phyloP scores from a whole-genome alignment of 2,797 vertebrate genomes.

The Thunnus albacares region DNA sequence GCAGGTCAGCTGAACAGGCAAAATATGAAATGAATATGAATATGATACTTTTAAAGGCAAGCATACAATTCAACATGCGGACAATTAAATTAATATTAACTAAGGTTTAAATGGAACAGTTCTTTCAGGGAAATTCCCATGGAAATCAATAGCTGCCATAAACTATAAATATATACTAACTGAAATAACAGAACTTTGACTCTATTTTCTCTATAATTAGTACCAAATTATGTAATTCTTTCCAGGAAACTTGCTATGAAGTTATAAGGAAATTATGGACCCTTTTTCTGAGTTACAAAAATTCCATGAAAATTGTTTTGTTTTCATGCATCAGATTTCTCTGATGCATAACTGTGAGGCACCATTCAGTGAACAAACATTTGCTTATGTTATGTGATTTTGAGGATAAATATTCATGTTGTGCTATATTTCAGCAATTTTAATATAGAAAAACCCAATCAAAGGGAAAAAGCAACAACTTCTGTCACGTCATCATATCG shows the following conservation, averaged over 20 bases:
- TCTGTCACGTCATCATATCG: too few relatives aligned
- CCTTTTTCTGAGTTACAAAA: neutral
- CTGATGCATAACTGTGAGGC: neutral
- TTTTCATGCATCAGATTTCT: neutral
- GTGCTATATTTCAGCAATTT: neutral
- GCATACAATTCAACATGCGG: neutral
- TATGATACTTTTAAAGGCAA: neutral
- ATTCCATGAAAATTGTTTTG: neutral
- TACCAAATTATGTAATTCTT: neutral
- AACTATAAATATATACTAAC: neutral
- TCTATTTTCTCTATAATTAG: slow-evolving; percentile 4
- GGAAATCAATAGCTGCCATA: neutral
- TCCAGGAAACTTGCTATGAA: slow-evolving; percentile 8
- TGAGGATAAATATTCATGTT: neutral
- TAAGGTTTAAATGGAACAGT: neutral
- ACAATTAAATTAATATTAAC: neutral
- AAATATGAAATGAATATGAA: too few relatives aligned
- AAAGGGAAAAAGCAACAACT: too few relatives aligned
- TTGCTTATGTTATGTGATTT: neutral
- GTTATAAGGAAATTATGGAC: slow-evolving; percentile 5
- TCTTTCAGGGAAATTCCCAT: neutral
- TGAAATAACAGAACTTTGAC: neutral
- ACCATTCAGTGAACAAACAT: neutral
- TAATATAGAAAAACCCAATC: neutral
- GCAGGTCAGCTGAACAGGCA: too few relatives aligned